These are phyloP conservation scores for Triops longicaudatus DNA, from an alignment of 1,140 invertebrate species.

Conservation along the genomic window DNA sequence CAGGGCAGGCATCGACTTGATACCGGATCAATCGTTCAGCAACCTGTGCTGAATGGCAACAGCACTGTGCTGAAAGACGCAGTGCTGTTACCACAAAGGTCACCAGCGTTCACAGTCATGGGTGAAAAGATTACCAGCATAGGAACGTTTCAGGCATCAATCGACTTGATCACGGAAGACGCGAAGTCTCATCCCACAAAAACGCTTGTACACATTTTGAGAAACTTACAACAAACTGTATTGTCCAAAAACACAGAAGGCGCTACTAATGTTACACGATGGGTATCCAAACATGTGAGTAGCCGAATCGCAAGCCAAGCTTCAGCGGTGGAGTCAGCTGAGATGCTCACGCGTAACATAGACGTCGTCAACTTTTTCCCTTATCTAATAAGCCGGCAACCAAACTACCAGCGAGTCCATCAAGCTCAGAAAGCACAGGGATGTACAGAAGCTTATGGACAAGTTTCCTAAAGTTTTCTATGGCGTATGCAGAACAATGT, in stretches of 20 bases:
- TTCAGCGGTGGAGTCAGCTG: no score
- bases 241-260: background rate
- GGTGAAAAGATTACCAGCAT: background rate
- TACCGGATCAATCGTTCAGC: background rate
- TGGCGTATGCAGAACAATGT: constrained; percentile 9
- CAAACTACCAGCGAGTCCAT: background rate
- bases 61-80: background rate
- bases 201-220: background rate
- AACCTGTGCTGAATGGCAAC: no score
- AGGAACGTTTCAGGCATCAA: background rate
- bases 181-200: background rate
- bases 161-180: background rate
- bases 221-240: background rate
- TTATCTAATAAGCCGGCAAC: background rate
- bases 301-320: background rate
- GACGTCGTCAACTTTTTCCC: background rate
- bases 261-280: background rate
- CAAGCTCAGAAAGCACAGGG: background rate
- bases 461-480: constrained; percentile 15
- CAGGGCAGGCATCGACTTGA: constrained; percentile 5
- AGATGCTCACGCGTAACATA: background rate
- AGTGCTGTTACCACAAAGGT: background rate
- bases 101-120: background rate
- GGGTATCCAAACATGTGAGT: background rate
- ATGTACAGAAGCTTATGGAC: background rate